Evolutionary conservation across 2,797 vertebrate species (phyloP), one percentile per base, ranked within the genome.

Genomic region (Propithecus deckenii): DNA sequence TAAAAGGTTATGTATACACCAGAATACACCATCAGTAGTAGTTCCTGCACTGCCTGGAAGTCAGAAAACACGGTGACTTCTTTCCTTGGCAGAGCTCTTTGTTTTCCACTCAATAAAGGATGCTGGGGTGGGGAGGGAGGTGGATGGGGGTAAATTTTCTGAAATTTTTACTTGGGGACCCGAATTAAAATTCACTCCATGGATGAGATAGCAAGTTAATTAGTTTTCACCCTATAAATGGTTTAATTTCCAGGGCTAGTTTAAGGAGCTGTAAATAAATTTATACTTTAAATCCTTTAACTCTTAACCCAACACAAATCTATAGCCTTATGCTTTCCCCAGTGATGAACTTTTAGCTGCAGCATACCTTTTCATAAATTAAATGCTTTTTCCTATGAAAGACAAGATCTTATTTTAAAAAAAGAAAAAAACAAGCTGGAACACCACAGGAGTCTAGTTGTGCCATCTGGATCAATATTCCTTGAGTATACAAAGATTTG

Each of bases 331-430:
- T 7, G 28, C 63, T 50, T 96, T 95, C 41, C 43, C 59, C 57
- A 72, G 46, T 71, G 78, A 79, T 25, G 22, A 93, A 75, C 46
- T 83, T 89, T 46, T 71, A 89, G 9, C 11, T 43, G 20, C 14
- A 65, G 63, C 57, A 86, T 32, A 72, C 28, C 74, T 96, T 95
- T 81, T 89, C 75, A 84, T 43, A 92, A 96, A 90, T 86, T 88
- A 93, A 79, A 92, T 46, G 52, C 15, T 74, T 74, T 69, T 96
- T 83, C 67, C 86, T 91, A 91, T 78, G 50, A 93, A 97, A 97
- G 61, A 25, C 35, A 96, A 84, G 48, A 95, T 86, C 72, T 90
- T 93, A 89, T 72, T 96, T 43, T 18, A 50, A 67, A 79, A 7
- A n/a, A 76, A 30, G 30, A 35, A 61, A 46, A 38, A 23, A 63